Conservation (phyloP, 1,140 invertebrate genomes). For the Drosophila melanica region DNA sequence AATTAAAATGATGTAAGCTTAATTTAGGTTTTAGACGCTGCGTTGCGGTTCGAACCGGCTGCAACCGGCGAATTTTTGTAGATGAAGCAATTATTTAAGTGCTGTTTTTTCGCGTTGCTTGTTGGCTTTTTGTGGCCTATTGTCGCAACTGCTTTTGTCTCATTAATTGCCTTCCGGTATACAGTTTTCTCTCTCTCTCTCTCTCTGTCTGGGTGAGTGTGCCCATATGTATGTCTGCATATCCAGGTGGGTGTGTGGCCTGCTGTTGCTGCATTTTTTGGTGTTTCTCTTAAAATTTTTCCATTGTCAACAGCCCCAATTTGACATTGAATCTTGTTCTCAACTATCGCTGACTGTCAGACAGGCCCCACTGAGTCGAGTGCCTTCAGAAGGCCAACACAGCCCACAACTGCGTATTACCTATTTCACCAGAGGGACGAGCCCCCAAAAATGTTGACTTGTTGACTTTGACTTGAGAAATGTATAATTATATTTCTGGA, state of each 20-base stretch:
- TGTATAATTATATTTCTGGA: conserved; percentile 2
- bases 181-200: background rate
- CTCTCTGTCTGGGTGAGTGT: background rate
- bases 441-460: conserved; percentile 61
- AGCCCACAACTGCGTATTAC: conserved; percentile 20
- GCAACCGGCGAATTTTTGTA: conserved; percentile 42
- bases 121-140: conserved; percentile 21
- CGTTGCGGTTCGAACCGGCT: conserved; percentile 59
- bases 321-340: conserved; percentile 52
- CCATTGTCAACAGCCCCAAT: conserved; percentile 35
- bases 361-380: too few relatives aligned
- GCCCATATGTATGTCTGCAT: background rate
- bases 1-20: conserved; percentile 67
- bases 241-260: conserved; percentile 36
- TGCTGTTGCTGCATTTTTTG: background rate
- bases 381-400: background rate
- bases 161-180: conserved; percentile 54
- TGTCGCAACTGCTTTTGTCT: conserved; percentile 34
- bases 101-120: conserved; percentile 23
- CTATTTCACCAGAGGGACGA: conserved; percentile 77
- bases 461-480: conserved; percentile 13
- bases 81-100: conserved; percentile 65
- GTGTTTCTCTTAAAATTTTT: conserved; percentile 5
- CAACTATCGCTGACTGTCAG: too few relatives aligned
- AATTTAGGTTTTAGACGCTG: conserved; percentile 19